Base-by-base conservation (phyloP, 2,797 vertebrate genomes). In the Margarornis squamiger region DNA sequence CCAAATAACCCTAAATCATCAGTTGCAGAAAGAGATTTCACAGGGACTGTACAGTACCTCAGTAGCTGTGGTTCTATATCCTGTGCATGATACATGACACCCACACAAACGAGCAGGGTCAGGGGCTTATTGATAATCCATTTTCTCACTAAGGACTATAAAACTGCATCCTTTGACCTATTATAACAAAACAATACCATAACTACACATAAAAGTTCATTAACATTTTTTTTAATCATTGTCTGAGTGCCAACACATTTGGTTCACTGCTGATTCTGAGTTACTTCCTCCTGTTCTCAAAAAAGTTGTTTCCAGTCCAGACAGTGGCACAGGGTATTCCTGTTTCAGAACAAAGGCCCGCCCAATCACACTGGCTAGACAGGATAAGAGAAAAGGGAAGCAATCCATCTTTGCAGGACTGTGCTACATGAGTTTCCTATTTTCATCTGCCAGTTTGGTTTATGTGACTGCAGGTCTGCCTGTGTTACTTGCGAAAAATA, bases 61-160 rank as follows among this genome's bases (percentile, higher is more conserved):
- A 41, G 79, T 14, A 76, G 34, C 24, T 20, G 6, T 30, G 32
- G 27, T 27, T 49, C 65, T 30, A 1, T 18, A 57, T 75, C 30
- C 71, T 48, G 22, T 6, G 2, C 41, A 73, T 1, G 0, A 11
- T 26, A 7, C 0, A 0, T 27, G 3, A 10, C 14, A 27, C 22
- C 36, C 32, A 24, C 27, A n/a, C 11, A 62, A 73, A 20, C 5
- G 4, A 61, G 19, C 14, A 3, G 34, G 2, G 9, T n/a, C 30
- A 24, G 10, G 9, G 8, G 3, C 5, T 54, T 38, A 12, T 22
- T 76, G 59, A 63, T 43, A 51, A 88, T 66, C 73, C 3, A 1
- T 3, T 34, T 80, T 24, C 10, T 34, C 20, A 29, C 14, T 1
- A 6, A 73, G 39, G 17, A 26, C 51, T 66, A 30, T 1, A 73